Evolutionary conservation across 2,113 vertebrate species (phyloP).

Genomic region (Ochotona curzoniae): DNA sequence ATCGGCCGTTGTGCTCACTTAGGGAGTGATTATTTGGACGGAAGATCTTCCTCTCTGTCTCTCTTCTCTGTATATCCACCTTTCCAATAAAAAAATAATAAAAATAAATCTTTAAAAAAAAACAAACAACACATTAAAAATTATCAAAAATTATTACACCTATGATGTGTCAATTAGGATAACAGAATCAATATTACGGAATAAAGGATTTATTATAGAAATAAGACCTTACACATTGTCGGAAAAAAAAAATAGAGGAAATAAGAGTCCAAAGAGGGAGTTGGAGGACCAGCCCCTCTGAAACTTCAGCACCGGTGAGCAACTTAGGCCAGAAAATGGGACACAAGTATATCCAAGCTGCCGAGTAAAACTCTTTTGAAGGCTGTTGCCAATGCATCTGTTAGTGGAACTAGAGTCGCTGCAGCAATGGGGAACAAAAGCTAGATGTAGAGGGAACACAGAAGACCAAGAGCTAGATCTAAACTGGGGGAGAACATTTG

Average conservation of each 20-base stretch:
- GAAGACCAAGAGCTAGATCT: neutral
- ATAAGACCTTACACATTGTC: neutral
- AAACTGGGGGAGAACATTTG: too few species aligned
- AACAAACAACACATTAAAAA: neutral
- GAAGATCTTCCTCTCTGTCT: too few species aligned
- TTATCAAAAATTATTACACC: neutral
- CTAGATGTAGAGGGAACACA: neutral
- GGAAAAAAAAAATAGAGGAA: neutral
- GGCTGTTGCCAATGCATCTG: neutral
- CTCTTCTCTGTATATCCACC: too few species aligned
- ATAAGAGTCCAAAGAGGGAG: neutral
- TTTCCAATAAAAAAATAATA: too few species aligned
- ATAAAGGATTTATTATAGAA: neutral
- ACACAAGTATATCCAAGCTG: neutral
- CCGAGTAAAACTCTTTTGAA: neutral
- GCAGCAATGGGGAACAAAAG: neutral
- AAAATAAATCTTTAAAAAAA: too few species aligned
- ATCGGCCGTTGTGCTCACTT: too few species aligned
- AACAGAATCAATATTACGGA: neutral
- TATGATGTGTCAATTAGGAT: conserved; percentile 25
- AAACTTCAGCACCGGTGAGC: neutral
- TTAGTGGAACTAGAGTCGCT: neutral
- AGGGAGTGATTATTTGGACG: too few species aligned
- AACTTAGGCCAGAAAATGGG: neutral
- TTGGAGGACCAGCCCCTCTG: neutral